Conservation (phyloP, 2,888 invertebrate species). For the Notocelia uddmanniana region DNA sequence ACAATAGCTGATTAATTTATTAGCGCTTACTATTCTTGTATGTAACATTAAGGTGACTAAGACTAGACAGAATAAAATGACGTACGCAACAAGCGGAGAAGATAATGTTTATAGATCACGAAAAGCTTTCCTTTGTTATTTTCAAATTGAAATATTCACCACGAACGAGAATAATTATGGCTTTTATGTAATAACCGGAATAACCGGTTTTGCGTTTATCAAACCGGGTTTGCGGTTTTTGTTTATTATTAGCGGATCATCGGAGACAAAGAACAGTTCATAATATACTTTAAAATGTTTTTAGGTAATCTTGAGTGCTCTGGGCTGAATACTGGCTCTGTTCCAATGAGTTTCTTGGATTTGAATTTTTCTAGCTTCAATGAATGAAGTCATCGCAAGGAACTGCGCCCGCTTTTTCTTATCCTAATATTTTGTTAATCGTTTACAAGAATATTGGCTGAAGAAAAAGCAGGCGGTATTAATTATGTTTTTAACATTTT, state of each 20-base stretch:
- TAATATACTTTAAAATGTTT: background rate
- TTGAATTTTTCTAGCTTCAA: conserved; percentile 4
- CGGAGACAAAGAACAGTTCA: background rate
- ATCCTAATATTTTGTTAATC: background rate
- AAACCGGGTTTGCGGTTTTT: too few species aligned
- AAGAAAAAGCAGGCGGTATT: background rate
- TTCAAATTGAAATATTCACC: too few species aligned
- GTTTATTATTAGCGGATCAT: background rate
- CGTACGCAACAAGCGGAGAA: conserved; percentile 14
- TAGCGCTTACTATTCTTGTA: too few species aligned
- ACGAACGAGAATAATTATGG: too few species aligned
- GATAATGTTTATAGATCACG: too few species aligned
- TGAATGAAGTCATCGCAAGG: conserved; percentile 15
- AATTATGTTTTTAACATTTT: too few species aligned
- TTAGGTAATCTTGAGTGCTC: background rate
- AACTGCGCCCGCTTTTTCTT: background rate
- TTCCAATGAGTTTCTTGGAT: conserved; percentile 8
- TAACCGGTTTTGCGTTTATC: background rate
- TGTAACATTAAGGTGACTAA: conserved; percentile 5
- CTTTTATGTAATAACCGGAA: background rate
- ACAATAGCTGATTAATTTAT: background rate
- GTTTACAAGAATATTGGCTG: background rate
- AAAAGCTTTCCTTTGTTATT: too few species aligned
- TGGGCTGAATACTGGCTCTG: background rate
- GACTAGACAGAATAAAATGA: background rate